phyloP scores from a whole-genome alignment of 2,888 invertebrate genomes.

The Nomada ferruginata region DNA sequence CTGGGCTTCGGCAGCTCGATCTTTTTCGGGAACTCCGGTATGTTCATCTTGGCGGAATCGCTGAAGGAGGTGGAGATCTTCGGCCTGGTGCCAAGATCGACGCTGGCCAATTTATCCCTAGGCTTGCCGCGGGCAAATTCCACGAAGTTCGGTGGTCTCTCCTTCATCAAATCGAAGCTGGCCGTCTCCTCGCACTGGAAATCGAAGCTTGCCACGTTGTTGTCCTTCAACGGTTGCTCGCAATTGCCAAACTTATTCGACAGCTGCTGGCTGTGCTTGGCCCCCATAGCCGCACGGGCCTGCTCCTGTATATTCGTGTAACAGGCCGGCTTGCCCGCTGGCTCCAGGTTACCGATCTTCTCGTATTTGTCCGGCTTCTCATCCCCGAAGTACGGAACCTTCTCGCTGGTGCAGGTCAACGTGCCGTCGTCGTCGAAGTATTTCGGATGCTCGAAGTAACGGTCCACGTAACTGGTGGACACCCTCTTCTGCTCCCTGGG shows the following conservation, averaged over 20 bases:
- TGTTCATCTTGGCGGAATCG: slow-evolving; percentile 70
- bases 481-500: slow-evolving; percentile 78
- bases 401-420: slow-evolving; percentile 64
- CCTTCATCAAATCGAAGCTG: slow-evolving; percentile 61
- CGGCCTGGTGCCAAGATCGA: slow-evolving; percentile 77
- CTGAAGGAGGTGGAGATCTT: slow-evolving; percentile 71
- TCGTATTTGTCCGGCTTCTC: slow-evolving; percentile 71
- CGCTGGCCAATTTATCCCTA: slow-evolving; percentile 70
- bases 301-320: slow-evolving; percentile 79
- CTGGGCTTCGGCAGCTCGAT: slow-evolving; percentile 71
- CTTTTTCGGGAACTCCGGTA: slow-evolving; percentile 75
- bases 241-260: slow-evolving; percentile 69
- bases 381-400: slow-evolving; percentile 68
- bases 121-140: slow-evolving; percentile 68
- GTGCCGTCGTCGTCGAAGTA: slow-evolving; percentile 77
- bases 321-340: slow-evolving; percentile 68
- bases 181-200: slow-evolving; percentile 57
- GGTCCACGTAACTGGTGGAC: slow-evolving; percentile 82
- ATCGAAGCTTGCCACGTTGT: slow-evolving; percentile 59
- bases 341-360: slow-evolving; percentile 78
- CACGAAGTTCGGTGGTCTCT: slow-evolving; percentile 65
- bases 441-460: slow-evolving; percentile 81
- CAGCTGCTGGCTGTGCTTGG: slow-evolving; percentile 50
- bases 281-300: slow-evolving; percentile 29
- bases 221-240: slow-evolving; percentile 64